A percentile compares a stretch with the other conserved stretches of the same genome.
Evolutionary conservation across 1,140 invertebrate genomes (phyloP).

Genomic region (Lepidostoma basale): DNA sequence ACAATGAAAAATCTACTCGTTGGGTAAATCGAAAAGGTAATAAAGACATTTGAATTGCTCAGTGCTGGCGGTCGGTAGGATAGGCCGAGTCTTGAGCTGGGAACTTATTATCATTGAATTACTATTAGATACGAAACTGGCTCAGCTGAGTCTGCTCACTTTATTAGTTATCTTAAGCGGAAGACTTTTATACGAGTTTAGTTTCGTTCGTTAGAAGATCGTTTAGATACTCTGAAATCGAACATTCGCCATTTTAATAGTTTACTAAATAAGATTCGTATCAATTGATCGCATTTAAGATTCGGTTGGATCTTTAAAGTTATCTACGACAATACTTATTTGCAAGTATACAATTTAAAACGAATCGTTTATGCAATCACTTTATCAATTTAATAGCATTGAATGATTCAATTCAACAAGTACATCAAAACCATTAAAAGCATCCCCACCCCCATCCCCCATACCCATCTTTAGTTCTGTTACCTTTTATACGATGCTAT

Average conservation of each 20-base stretch:
- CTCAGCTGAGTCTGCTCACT: not conserved
- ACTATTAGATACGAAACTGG: not conserved
- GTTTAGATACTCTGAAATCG: not conserved
- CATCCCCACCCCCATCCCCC: too few species aligned
- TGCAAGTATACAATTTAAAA: too few species aligned
- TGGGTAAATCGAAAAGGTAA: not conserved
- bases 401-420: too few species aligned
- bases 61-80: not conserved
- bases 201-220: not conserved
- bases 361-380: too few species aligned
- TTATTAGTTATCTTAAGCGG: slow-evolving; percentile 13
- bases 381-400: too few species aligned
- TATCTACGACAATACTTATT: too few species aligned
- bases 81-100: not conserved
- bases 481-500: too few species aligned
- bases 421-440: too few species aligned
- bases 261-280: too few species aligned
- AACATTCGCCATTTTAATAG: not conserved
- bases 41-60: slow-evolving; percentile 27
- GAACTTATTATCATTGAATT: slow-evolving; percentile 2
- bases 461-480: too few species aligned
- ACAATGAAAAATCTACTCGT: not conserved
- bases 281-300: too few species aligned
- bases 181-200: not conserved
- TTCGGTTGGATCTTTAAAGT: too few species aligned